Evolutionary conservation across 2,113 vertebrate genomes (phyloP), one percentile per base, ranked within the genome.

Genomic region (Pungitius pungitius): DNA sequence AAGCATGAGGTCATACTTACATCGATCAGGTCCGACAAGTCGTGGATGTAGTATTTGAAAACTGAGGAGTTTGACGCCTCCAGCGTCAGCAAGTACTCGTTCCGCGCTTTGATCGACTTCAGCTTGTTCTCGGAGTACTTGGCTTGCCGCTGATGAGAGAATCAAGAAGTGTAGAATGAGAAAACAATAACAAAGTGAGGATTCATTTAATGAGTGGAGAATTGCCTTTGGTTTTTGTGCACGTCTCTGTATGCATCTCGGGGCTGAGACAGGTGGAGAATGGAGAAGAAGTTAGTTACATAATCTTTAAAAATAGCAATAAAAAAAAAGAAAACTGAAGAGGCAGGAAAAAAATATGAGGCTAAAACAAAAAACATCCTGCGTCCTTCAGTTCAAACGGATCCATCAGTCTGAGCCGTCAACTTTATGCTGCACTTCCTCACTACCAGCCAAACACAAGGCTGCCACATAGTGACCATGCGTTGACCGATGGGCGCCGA

Each of bases 81-180:
- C 68, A 99, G 95, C 14, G 97, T 99, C 87, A 99, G 95, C 59
- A 99, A 94, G 90, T 99, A 99, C 80, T 99, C 98, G 56, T 99
- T 99, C 42, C 98, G 95, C 0, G 98, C 96, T 94, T 99, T 99
- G 93, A 99, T 97, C 4, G 97, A 99, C 88, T 99, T 99, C 89
- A 99, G 93, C 92, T 99, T 99, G 93, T 99, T 99, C 91, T 99
- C 98, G 0, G 96, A 99, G 83, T 99, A 99, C 89, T 99, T 99
- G 84, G 97, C 97, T 93, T 99, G 97, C 84, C 98, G 96, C 98
- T 99, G 91, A 84, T 69, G 87, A 90, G 78, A 90, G 70, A 85
- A 87, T 85, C 37, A 5, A 84, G 55, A 86, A 37, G 49, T 24
- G 13, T 1, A 27, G 24, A 45, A 81, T 73, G 62, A 86, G 65